These are phyloP conservation scores for Rhinogobius similis DNA, from an alignment of 2,113 vertebrate species.

Conservation along the genomic window DNA sequence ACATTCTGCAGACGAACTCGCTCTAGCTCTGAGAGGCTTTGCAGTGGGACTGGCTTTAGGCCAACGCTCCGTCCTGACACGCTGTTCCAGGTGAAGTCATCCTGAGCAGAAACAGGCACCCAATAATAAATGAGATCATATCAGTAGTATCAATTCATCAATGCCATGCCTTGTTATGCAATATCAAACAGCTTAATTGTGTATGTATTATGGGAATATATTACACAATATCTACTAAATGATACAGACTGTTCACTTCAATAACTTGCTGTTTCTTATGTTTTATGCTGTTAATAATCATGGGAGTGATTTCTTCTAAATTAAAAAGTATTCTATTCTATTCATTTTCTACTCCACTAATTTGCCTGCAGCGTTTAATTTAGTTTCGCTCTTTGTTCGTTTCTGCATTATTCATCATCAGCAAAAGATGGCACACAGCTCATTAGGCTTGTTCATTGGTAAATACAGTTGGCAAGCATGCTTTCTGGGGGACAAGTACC, in stretches of 20 bases:
- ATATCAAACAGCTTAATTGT: neutral
- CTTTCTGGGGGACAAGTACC: slow-evolving; percentile 22
- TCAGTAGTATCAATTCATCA: slow-evolving; percentile 10
- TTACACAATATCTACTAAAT: slow-evolving; percentile 1
- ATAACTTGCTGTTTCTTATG: slow-evolving; percentile 10
- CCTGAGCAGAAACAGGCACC: slow-evolving; percentile 72
- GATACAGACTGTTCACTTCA: neutral
- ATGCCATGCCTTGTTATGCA: neutral
- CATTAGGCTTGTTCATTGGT: neutral
- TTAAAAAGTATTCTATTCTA: slow-evolving; percentile 15
- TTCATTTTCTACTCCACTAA: slow-evolving; percentile 1
- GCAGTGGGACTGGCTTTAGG: slow-evolving; percentile 90
- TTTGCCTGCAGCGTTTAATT: neutral
- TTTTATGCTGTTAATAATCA: slow-evolving; percentile 14
- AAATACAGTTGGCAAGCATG: slow-evolving; percentile 5
- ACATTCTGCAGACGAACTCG: slow-evolving; percentile 93
- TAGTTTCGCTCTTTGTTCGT: neutral
- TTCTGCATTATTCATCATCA: slow-evolving; percentile 10
- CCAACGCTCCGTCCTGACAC: slow-evolving; percentile 87
- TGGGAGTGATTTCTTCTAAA: neutral
- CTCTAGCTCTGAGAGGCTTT: slow-evolving; percentile 95
- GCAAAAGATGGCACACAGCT: slow-evolving; percentile 2
- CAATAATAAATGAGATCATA: slow-evolving; percentile 3
- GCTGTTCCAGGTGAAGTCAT: slow-evolving; percentile 96
- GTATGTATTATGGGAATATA: neutral